A percentile compares a stretch with the other conserved stretches of the same genome.
These are phyloP conservation scores for Centropristis striata DNA, from an alignment of 2,113 vertebrate species.

Conservation along the genomic window DNA sequence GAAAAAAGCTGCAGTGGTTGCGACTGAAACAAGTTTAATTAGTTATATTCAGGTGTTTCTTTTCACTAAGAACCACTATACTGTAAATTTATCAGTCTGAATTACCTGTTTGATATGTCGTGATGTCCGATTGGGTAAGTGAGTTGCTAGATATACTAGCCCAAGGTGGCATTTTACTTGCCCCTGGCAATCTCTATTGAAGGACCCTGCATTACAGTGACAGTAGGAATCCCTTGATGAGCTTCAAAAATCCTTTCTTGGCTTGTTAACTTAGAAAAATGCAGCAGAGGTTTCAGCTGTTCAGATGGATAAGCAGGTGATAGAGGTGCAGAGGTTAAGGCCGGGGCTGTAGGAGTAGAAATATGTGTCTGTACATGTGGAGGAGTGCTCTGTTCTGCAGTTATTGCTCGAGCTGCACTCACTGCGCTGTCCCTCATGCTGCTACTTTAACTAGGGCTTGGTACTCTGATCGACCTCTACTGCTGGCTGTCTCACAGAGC, in stretches of 20 bases:
- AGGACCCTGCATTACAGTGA: not conserved
- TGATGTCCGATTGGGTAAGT: too few relatives aligned
- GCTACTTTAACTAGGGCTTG: constrained; percentile 52
- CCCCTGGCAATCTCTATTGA: too few relatives aligned
- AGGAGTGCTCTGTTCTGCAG: constrained; percentile 47
- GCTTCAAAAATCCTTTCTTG: not conserved
- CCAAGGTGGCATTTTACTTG: too few relatives aligned
- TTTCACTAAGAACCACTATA: too few relatives aligned
- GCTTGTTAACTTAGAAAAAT: constrained; percentile 6
- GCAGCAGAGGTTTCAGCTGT: constrained; percentile 26
- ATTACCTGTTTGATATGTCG: too few relatives aligned
- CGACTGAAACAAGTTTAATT: too few relatives aligned
- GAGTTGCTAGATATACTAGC: too few relatives aligned
- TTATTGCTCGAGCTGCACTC: constrained; percentile 50
- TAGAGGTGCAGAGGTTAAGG: constrained; percentile 41
- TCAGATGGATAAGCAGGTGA: constrained; percentile 36
- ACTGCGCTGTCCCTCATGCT: constrained; percentile 32
- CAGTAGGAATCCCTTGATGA: not conserved
- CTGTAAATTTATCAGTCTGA: too few relatives aligned
- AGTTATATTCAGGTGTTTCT: too few relatives aligned
- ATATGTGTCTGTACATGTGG: constrained; percentile 36
- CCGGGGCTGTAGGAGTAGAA: constrained; percentile 5
- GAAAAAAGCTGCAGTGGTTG: too few relatives aligned
- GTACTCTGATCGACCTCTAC: constrained; percentile 69
- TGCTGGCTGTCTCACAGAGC: constrained; percentile 54